A percentile compares a stretch with the other conserved stretches of the same genome.
phyloP scores from a whole-genome alignment of 2,113 vertebrate species.

The Panurus biarmicus region DNA sequence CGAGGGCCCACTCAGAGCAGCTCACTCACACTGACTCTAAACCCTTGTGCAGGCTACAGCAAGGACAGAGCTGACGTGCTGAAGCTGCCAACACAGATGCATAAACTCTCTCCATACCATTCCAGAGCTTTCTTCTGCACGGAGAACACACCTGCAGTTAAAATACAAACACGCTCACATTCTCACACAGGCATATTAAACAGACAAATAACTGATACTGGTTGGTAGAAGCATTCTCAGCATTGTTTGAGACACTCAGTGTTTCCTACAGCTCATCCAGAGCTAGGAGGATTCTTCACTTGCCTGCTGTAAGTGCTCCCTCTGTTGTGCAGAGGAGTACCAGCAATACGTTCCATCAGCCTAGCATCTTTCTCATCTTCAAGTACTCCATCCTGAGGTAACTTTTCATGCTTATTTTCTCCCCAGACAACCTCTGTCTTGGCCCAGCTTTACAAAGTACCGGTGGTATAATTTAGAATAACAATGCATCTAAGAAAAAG shows the following conservation, averaged over 20 bases:
- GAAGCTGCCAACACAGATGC: not conserved
- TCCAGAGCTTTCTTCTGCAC: not conserved
- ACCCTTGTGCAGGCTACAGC: not conserved
- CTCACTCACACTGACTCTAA: not conserved
- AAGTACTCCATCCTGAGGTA: slow-evolving; percentile 5
- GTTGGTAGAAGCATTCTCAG: not conserved
- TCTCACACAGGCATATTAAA: not conserved
- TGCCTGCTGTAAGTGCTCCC: slow-evolving; percentile 49
- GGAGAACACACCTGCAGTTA: not conserved
- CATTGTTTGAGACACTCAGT: not conserved
- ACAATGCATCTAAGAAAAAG: slow-evolving; percentile 5
- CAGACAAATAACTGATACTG: not conserved
- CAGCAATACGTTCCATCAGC: slow-evolving; percentile 56
- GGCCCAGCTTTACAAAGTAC: slow-evolving; percentile 41
- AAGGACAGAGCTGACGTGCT: rapidly evolving
- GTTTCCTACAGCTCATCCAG: not conserved
- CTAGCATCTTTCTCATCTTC: not conserved
- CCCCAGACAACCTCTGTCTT: slow-evolving; percentile 26
- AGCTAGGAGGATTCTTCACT: not conserved
- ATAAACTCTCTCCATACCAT: not conserved
- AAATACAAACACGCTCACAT: not conserved
- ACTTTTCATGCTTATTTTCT: slow-evolving; percentile 18
- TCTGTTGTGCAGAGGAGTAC: slow-evolving; percentile 33
- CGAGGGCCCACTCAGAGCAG: rapidly evolving
- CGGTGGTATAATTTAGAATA: not conserved